Evolutionary conservation across 2,888 invertebrate genomes (phyloP), one percentile per base, ranked within the genome.

Genomic region (Zaprionus obscuricornis): DNA sequence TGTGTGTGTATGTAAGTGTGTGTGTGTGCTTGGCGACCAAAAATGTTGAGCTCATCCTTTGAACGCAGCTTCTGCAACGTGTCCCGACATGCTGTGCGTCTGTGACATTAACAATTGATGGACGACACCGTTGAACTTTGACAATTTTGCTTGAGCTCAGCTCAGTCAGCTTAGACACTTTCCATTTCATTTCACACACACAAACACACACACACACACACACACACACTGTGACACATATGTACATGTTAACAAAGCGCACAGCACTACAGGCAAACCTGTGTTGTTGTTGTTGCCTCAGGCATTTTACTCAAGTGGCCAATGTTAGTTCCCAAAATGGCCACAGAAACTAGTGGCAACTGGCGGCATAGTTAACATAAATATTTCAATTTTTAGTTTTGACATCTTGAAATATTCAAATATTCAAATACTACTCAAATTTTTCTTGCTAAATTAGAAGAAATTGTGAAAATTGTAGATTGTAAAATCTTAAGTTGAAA

Each of bases 101-200:
- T 64, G 73, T 73, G 76, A 64, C 85, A 83, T 83, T 85, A 81
- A 81, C 79, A 85, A 81, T 81, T 81, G 79, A 85, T 75, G 72
- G 59, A 60, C 81, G 66, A 79, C 52, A 58, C 54, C 59, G 55
- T 45, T 77, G 64, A 76, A 70, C 68, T 82, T 54, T 60, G 59
- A 49, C 74, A 72, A 74, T 74, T 73, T 68, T 66, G n/a, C n/a
- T 73, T 55, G 60, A 55, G 66, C 70, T 82, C 79, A 66, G 70
- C 66, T 69, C n/a, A 70, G 70, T 31, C 43, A 72, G 70, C 64
- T 63, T 56, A 56, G 54, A 60, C 66, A 71, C 71, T 70, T 70
- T 71, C 71, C 58, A 52, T 70, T 70, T 70, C n/a, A 33, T 10
- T 55, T 11, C 29, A 18, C 22, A 7, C 17, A 37, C 37, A 40